phyloP scores from a whole-genome alignment of 2,797 vertebrate genomes.

The Spatula versicolor region DNA sequence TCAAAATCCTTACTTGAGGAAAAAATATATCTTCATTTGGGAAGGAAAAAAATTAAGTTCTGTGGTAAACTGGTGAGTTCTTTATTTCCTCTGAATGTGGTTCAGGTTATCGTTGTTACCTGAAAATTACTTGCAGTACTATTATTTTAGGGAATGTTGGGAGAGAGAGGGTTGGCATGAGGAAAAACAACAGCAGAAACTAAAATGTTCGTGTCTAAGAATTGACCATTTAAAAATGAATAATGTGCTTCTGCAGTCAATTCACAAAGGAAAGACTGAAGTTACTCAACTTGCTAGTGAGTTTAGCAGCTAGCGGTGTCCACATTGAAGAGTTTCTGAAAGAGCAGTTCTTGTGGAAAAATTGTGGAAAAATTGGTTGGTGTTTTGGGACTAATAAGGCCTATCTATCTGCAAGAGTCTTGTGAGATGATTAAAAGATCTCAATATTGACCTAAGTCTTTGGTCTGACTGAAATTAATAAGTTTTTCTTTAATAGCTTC shows the following conservation, averaged over 20 bases:
- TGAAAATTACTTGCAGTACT: background rate
- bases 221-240: background rate
- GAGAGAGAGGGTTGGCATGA: background rate
- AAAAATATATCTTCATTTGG: background rate
- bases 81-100: background rate
- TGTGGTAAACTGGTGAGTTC: background rate
- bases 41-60: background rate
- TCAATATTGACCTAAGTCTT: background rate
- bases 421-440: background rate
- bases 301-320: background rate
- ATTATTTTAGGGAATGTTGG: background rate
- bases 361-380: background rate
- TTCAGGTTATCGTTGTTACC: background rate
- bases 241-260: background rate
- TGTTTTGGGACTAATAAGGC: background rate
- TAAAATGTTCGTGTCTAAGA: background rate
- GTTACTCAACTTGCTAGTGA: background rate
- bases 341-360: background rate
- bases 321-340: background rate
- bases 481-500: background rate
- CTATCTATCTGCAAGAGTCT: background rate
- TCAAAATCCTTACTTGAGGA: background rate
- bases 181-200: background rate
- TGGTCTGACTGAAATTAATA: background rate
- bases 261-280: background rate